Conservation (phyloP, 1,140 invertebrate genomes). For the Camponotus floridanus region DNA sequence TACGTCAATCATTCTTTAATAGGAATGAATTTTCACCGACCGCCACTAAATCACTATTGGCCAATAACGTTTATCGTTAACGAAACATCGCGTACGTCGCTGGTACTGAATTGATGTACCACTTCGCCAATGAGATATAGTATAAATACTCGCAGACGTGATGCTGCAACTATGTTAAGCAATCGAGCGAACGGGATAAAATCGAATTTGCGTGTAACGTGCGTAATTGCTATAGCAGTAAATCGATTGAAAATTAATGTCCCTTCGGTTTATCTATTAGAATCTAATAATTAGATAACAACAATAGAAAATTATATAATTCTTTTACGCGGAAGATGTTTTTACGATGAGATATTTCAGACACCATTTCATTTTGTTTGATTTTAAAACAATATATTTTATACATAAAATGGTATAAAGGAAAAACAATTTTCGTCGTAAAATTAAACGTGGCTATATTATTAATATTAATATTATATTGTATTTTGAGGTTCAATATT, state of each 20-base stretch:
- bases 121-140: constrained; percentile 71
- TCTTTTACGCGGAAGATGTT: background rate
- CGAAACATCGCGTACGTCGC: constrained; percentile 57
- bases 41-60: constrained; percentile 62
- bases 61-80: constrained; percentile 74
- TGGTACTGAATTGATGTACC: constrained; percentile 69
- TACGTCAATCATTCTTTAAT: constrained; percentile 72
- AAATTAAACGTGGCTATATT: background rate
- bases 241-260: constrained; percentile 67
- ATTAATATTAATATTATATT: background rate
- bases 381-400: background rate
- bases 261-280: constrained; percentile 41
- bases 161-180: constrained; percentile 63
- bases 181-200: constrained; percentile 53
- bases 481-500: background rate
- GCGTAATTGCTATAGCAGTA: constrained; percentile 49
- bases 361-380: constrained; percentile 8
- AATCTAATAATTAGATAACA: background rate
- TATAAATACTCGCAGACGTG: constrained; percentile 71
- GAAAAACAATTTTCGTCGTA: background rate
- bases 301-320: background rate
- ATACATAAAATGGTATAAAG: background rate
- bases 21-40: constrained; percentile 64
- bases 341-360: background rate
- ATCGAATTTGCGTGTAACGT: constrained; percentile 50